A percentile compares a stretch with the other conserved stretches of the same genome.
Evolutionary conservation across 2,113 vertebrate genomes (phyloP).

Genomic region (Sinocyclocheilus grahami): DNA sequence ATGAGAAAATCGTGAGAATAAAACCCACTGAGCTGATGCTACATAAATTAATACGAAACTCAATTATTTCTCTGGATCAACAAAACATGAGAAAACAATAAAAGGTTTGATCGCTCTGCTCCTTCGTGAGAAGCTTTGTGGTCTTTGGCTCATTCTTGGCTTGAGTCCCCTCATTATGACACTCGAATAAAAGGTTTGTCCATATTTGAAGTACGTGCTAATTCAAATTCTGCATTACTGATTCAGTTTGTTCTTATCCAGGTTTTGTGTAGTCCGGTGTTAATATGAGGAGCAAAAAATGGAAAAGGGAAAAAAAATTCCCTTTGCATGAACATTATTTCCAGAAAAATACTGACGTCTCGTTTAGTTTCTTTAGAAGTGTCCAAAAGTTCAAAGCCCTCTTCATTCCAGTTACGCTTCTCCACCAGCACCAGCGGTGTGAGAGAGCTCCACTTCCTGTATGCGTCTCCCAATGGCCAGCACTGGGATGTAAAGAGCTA

Average conservation of each 20-base stretch:
- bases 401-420: background rate
- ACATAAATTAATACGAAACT: conserved; percentile 65
- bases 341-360: conserved; percentile 53
- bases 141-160: conserved; percentile 73
- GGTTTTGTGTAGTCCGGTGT: conserved; percentile 50
- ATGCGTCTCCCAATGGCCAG: conserved; percentile 69
- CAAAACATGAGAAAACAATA: conserved; percentile 60
- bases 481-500: conserved; percentile 66
- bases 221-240: background rate
- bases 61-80: conserved; percentile 47
- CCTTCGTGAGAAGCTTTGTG: conserved; percentile 57
- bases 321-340: conserved; percentile 18
- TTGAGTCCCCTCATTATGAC: conserved; percentile 26
- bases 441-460: conserved; percentile 27
- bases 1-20: conserved; percentile 42
- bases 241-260: background rate
- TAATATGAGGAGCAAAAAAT: conserved; percentile 47
- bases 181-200: conserved; percentile 22
- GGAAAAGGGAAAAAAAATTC: conserved; percentile 24
- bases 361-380: conserved; percentile 23
- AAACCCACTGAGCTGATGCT: conserved; percentile 67
- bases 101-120: conserved; percentile 62
- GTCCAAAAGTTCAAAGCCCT: conserved; percentile 32
- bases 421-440: background rate
- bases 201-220: background rate